A percentile compares a stretch with the other conserved stretches of the same genome.
Conservation (phyloP, 2,888 invertebrate species). For the Trimorus sp. region DNA sequence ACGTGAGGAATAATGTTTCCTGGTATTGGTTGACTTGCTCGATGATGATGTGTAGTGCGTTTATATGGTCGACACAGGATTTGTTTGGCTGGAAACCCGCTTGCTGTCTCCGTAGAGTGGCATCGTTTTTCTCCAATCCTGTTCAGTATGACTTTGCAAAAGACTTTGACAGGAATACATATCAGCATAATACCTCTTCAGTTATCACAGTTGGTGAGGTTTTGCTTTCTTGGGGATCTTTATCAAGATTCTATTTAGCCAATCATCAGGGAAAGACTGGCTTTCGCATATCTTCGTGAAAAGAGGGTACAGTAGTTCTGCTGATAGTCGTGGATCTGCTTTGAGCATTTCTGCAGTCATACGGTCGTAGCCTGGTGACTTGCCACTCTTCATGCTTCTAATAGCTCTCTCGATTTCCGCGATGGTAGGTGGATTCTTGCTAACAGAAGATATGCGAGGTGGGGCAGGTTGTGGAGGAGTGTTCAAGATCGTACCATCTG, state of each 20-base stretch:
- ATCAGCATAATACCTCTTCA: background rate
- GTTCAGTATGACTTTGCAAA: too few relatives aligned
- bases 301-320: background rate
- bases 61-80: too few relatives aligned
- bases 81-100: too few relatives aligned
- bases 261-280: background rate
- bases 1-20: too few relatives aligned
- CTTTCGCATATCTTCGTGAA: background rate
- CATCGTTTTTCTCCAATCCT: too few relatives aligned
- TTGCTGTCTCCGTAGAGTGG: too few relatives aligned
- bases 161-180: too few relatives aligned
- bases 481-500: too few relatives aligned
- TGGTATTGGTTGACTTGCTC: too few relatives aligned
- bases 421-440: background rate
- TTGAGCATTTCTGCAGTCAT: background rate
- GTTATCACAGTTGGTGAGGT: background rate
- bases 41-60: too few relatives aligned
- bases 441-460: background rate
- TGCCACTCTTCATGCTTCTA: background rate
- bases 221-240: background rate
- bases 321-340: background rate
- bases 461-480: background rate
- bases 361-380: background rate
- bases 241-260: background rate
- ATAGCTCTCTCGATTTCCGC: background rate